Percentiles rank a stretch among this genome's conserved stretches.
Evolutionary conservation across 2,113 vertebrate species (phyloP).

Genomic region (Myrmecobius fasciatus): DNA sequence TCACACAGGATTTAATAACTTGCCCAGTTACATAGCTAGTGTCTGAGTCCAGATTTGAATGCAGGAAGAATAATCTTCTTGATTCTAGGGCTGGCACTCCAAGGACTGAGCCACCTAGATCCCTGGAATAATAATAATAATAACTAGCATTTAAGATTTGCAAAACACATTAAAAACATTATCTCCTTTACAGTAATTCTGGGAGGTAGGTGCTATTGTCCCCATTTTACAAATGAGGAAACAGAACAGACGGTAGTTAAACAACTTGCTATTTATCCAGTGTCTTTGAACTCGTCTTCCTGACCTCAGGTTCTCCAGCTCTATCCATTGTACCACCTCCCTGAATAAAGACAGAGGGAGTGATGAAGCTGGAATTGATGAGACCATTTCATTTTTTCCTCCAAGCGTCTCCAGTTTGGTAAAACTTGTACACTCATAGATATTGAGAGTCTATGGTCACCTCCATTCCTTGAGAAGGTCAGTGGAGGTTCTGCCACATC

Average conservation of each 20-base stretch:
- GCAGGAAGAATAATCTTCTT: not conserved
- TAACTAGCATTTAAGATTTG: not conserved
- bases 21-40: not conserved
- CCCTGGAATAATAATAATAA: not conserved
- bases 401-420: not conserved
- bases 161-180: not conserved
- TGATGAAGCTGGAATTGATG: not conserved
- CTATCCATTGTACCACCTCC: not conserved
- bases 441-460: not conserved
- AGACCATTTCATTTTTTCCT: not conserved
- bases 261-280: not conserved
- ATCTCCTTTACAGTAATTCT: not conserved
- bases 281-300: not conserved
- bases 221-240: not conserved
- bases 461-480: not conserved
- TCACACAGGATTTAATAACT: not conserved
- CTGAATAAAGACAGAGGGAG: not conserved
- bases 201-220: not conserved
- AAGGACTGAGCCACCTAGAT: not conserved
- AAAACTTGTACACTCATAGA: not conserved
- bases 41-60: not conserved
- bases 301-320: not conserved
- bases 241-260: not conserved
- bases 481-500: not conserved
- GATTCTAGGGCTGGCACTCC: not conserved